Conservation (phyloP, 2,888 invertebrate species). For the Actias luna region DNA sequence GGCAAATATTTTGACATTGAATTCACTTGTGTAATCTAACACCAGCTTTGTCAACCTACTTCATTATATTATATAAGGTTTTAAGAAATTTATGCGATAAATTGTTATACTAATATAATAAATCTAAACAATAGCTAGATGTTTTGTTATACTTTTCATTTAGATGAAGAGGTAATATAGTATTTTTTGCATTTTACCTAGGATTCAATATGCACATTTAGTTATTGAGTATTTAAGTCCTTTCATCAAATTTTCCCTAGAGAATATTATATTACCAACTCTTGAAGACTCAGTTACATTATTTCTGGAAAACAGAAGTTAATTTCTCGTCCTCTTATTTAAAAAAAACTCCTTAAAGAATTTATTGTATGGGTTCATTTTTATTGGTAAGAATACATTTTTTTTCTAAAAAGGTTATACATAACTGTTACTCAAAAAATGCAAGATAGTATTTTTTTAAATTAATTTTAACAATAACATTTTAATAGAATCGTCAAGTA, state of each 20-base stretch:
- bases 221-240: not conserved
- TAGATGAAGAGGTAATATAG: not conserved
- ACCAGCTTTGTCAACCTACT: slow-evolving; percentile 32
- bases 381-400: too few species aligned
- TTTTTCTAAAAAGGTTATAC: too few species aligned
- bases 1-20: slow-evolving; percentile 50
- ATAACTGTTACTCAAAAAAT: too few species aligned
- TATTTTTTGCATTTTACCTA: not conserved
- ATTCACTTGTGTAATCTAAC: slow-evolving; percentile 57
- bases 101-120: not conserved
- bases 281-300: not conserved
- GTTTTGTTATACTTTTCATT: not conserved
- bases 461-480: not conserved
- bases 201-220: not conserved
- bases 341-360: too few species aligned
- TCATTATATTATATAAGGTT: not conserved
- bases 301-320: not conserved
- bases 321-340: not conserved
- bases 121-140: not conserved
- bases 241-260: not conserved
- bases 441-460: too few species aligned
- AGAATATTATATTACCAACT: not conserved
- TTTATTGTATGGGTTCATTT: too few species aligned
- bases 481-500: not conserved
- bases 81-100: not conserved